Evolutionary conservation across 2,797 vertebrate species (phyloP), one percentile per base, ranked within the genome.

Genomic region (Sebastes taczanowskii): DNA sequence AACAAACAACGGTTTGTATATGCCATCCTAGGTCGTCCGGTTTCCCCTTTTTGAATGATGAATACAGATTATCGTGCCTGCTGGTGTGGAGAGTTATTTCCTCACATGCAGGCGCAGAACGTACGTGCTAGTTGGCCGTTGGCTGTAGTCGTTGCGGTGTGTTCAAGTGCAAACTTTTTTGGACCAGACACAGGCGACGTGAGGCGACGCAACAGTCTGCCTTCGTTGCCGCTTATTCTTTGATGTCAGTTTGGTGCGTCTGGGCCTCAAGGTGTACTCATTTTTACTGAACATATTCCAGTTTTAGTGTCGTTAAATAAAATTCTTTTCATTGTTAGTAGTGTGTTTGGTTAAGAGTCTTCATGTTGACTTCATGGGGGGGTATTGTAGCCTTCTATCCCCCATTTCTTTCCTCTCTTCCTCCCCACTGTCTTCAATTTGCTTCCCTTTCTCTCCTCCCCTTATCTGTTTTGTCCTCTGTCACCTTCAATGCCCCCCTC

Each of bases 381-480:
- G 25, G 10, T 38, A 4, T 59, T 66, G 18, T 30, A 14, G 52
- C 35, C 42, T 27, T 30, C 46, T 34, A 1, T 68, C 49, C 53
- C 64, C 10, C 5, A 56, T 61, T 55, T 73, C 55, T 66, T 8
- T 76, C 55, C 8, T 16, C 13, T 35, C 30, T n/a, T 18, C n/a
- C 32, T 30, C 25, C 61, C 42, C 66, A 3, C 56, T 11, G 14
- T 82, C 66, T 58, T 83, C n/a, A 32, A 66, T 67, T 70, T 61
- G 18, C 60, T 32, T 75, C 63, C 34, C 29, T 22, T 42, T 55
- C 68, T 73, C 64, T 85, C 69, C 61, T 69, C 82, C n/a, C 72
- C 32, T 82, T 81, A 77, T 83, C 73, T 74, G 30, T 78, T 84
- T 69, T 76, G 77, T 88, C 83, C 83, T 74, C 68, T 27, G 69